phyloP scores from a whole-genome alignment of 2,797 vertebrate genomes.

The Cuculus canorus region DNA sequence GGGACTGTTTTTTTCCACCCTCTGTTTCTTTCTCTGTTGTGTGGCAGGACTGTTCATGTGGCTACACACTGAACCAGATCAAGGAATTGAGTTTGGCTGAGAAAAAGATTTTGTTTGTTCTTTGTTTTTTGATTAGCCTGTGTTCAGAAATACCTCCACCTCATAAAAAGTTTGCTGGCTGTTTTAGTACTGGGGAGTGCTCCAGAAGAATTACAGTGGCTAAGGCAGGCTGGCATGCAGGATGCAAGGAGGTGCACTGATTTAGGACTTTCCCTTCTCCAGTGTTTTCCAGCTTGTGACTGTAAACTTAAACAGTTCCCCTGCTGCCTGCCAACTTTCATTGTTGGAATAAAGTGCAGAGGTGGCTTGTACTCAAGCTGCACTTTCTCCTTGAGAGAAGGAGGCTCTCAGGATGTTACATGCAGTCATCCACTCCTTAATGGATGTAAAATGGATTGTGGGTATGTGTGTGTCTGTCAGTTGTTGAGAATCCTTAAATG shows the following conservation, averaged over 20 bases:
- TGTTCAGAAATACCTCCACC: not conserved
- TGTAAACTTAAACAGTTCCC: not conserved
- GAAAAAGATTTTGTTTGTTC: not conserved
- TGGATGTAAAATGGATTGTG: not conserved
- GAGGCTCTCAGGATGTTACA: not conserved
- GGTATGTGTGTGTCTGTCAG: not conserved
- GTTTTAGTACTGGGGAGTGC: not conserved
- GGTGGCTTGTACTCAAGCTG: not conserved
- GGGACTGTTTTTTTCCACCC: not conserved
- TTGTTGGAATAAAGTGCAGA: not conserved
- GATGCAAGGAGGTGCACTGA: not conserved
- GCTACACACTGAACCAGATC: not conserved
- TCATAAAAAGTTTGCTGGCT: not conserved
- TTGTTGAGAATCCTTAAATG: not conserved
- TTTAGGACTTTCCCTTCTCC: not conserved
- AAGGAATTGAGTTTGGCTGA: not conserved
- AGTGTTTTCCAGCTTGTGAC: not conserved
- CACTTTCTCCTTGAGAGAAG: not conserved
- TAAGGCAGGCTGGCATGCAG: not conserved
- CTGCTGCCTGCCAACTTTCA: not conserved
- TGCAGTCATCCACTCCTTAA: not conserved
- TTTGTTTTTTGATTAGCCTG: not conserved
- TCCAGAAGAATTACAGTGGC: not conserved
- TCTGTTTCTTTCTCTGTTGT: not conserved
- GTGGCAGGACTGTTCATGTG: not conserved